Evolutionary conservation across 2,113 vertebrate genomes (phyloP).

Genomic region (Pao palembangensis): DNA sequence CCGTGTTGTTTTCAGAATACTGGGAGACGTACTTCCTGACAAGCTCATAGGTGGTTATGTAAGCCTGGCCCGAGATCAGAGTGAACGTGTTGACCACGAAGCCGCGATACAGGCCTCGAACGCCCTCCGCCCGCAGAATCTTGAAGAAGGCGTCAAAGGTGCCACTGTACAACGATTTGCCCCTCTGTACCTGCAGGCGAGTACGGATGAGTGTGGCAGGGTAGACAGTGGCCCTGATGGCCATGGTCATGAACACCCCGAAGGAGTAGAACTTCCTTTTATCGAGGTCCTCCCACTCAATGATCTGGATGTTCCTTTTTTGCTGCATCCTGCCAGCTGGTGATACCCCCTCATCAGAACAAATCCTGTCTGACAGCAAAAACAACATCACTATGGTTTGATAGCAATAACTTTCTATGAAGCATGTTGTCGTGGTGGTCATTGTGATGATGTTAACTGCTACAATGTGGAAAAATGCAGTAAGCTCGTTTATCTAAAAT

Average conservation of each 20-base stretch:
- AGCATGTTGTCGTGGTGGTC: neutral
- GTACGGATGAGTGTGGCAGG: conserved; percentile 96
- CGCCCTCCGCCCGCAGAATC: conserved; percentile 84
- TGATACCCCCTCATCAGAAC: conserved; percentile 51
- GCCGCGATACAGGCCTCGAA: conserved; percentile 86
- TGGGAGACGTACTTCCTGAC: conserved; percentile 87
- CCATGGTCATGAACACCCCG: conserved; percentile 94
- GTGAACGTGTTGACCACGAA: conserved; percentile 97
- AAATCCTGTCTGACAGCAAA: conserved; percentile 25
- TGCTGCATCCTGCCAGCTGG: conserved; percentile 65
- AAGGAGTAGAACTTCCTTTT: conserved; percentile 96
- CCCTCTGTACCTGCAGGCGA: conserved; percentile 90
- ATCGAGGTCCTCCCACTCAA: conserved; percentile 98
- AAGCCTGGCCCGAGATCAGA: conserved; percentile 93
- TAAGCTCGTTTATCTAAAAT: too few relatives aligned
- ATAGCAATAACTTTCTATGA: neutral
- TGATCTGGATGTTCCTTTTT: conserved; percentile 93
- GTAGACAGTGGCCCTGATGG: conserved; percentile 91
- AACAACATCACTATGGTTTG: neutral
- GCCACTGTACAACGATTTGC: conserved; percentile 87
- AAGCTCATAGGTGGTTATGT: conserved; percentile 96
- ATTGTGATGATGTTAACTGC: neutral
- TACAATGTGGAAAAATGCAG: too few relatives aligned
- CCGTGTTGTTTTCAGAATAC: conserved; percentile 84
- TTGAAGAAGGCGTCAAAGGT: conserved; percentile 94